Evolutionary conservation across 2,888 invertebrate species (phyloP), one percentile per base, ranked within the genome.

Genomic region (Hedychridium roseum): DNA sequence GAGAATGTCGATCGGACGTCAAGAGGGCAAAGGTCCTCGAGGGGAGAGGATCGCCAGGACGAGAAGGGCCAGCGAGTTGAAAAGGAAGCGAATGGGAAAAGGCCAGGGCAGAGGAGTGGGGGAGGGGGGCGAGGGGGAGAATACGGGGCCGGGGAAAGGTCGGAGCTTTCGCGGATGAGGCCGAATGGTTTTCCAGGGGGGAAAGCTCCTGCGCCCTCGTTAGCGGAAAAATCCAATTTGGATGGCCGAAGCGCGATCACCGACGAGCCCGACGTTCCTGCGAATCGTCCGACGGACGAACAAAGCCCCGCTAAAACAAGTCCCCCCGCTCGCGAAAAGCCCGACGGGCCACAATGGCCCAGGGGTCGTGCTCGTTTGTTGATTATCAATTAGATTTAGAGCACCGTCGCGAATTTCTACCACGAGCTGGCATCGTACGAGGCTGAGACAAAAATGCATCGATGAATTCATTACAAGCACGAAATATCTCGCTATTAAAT

Each of bases 371-470:
- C 52, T 60, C 54, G 57, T 47, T 56, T 50, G 60, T 60, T 61
- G 68, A 70, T 68, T 66, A 64, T 69, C 61, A 69, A 70, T 69
- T 60, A 57, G 59, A 68, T 70, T 68, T 65, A 57, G 54, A 40
- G 37, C 34, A 44, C 50, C 23, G 37, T 15, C 38, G 35, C n/a
- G n/a, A n/a, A 2, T 16, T 27, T 18, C 35, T 9, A n/a, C 18
- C 23, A 15, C 39, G 4, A 12, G 40, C 14, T 9, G 11, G 11
- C 30, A 15, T 27, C 27, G 18, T 6, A 34, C 12, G n/a, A n/a
- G n/a, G n/a, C n/a, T n/a, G n/a, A n/a, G n/a, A n/a, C n/a, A n/a
- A n/a, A n/a, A n/a, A n/a, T n/a, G n/a, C n/a, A n/a, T n/a, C n/a
- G n/a, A n/a, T n/a, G n/a, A n/a, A n/a, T n/a, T n/a, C n/a, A n/a